Evolutionary conservation across 2,888 invertebrate genomes (phyloP).

Genomic region (Vannuccia rotundouncinata): DNA sequence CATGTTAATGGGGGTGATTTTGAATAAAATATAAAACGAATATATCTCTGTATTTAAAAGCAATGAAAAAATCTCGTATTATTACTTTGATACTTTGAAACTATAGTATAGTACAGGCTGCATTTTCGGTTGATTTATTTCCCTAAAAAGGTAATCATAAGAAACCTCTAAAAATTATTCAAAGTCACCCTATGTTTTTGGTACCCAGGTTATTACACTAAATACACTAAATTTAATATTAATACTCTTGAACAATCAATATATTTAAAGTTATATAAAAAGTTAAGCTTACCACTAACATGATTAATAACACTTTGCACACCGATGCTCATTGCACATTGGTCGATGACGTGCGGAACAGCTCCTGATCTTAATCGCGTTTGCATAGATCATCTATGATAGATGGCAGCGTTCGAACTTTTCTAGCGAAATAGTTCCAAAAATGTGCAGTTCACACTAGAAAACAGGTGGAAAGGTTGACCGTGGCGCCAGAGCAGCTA

Average conservation of each 20-base stretch:
- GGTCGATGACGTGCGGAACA: not conserved
- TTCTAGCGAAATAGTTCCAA: not conserved
- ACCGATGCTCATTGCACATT: not conserved
- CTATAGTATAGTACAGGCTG: no score
- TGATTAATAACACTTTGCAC: not conserved
- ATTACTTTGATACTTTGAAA: no score
- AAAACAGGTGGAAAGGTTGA: not conserved
- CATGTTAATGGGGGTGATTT: no score
- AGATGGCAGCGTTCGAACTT: not conserved
- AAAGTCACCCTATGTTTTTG: no score
- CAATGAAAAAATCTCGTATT: no score
- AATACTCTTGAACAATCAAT: not conserved
- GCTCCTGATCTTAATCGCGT: not conserved
- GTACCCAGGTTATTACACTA: no score
- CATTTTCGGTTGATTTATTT: no score
- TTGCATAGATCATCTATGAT: no score
- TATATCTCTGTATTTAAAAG: no score
- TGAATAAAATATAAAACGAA: no score
- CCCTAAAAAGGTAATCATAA: no score
- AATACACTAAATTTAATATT: not conserved
- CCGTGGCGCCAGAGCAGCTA: not conserved
- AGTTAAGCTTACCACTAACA: not conserved
- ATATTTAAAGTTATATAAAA: not conserved
- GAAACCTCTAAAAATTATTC: no score
- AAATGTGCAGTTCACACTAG: not conserved